Conservation (phyloP, 1,140 invertebrate genomes). For the Popillia japonica region DNA sequence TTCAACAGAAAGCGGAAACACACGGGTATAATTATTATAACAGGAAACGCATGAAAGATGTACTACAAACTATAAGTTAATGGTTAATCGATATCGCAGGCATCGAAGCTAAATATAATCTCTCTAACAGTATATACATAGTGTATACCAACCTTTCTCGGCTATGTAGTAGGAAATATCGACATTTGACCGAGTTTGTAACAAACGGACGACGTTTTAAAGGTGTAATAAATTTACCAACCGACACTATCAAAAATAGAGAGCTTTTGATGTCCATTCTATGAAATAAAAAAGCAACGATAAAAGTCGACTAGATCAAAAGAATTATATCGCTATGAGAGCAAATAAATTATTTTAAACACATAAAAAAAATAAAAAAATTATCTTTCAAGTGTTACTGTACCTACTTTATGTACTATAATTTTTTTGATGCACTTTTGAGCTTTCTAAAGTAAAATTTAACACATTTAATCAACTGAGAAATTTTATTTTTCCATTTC, state of each 20-base stretch:
- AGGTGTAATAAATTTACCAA: neutral
- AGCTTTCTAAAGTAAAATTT: too few species aligned
- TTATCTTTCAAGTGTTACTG: too few species aligned
- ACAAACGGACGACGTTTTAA: neutral
- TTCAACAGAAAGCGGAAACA: neutral
- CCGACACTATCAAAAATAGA: neutral
- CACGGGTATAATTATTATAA: neutral
- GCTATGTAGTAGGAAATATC: neutral
- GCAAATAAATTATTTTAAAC: neutral
- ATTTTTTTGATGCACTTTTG: too few species aligned
- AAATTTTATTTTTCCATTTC: too few species aligned
- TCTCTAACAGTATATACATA: neutral
- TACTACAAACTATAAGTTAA: neutral
- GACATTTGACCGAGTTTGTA: neutral
- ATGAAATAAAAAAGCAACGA: neutral
- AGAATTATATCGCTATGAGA: neutral
- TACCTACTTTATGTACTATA: too few species aligned
- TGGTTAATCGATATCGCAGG: neutral
- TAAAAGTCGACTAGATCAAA: neutral
- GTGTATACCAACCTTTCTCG: neutral
- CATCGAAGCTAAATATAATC: neutral
- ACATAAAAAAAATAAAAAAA: too few species aligned
- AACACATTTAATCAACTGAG: too few species aligned
- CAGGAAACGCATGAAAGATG: slow-evolving; percentile 12
- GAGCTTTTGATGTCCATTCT: neutral